Base-by-base conservation (phyloP, 2,113 vertebrate species). In the Cyanoderma ruficeps region DNA sequence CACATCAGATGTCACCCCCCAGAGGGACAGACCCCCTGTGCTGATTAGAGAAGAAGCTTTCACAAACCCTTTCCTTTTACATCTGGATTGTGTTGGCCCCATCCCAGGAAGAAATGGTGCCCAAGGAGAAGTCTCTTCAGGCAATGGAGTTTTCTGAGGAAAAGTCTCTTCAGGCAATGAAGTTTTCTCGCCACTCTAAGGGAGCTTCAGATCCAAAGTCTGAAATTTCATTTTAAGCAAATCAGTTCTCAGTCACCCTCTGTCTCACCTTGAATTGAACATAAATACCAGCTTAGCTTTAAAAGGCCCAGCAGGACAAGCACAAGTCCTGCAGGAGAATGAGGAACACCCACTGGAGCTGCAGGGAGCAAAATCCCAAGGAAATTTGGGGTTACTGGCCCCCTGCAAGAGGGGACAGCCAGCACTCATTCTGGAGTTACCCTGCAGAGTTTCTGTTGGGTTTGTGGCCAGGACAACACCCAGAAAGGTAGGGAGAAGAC, bases 321-420 rank as follows among this genome's bases (percentile, higher is more conserved):
- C 42, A 39, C 47, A 47, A 61, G 27, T 39, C 47, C 42, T 67
- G 0, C 9, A 57, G 52, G 24, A 67, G 59, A 11, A 49, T 12
- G 24, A 44, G 28, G 18, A 35, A 33, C 61, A 23, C 6, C 31
- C 8, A 2, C 63, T 67, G 47, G 68, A 70, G 37, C 20, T 31
- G 46, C 67, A 50, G 50, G 31, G 46, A 49, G 9, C 10, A 35
- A 21, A n/a, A 4, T 35, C 30, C 33, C 37, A n/a, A 16, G 63
- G n/a, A 41, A 49, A 65, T 28, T 1, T 15, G 42, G 57, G 3
- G 42, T 42, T 20, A 52, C 10, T 22, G 35, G 23, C 27, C 5
- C 1, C 2, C 1, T 4, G 19, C 1, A 3, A 75, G 41, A 65
- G 16, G 27, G n/a, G 11, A 79, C 30, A 47, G 67, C 8, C 56